phyloP scores from a whole-genome alignment of 2,797 vertebrate genomes.

The Florisuga fusca region DNA sequence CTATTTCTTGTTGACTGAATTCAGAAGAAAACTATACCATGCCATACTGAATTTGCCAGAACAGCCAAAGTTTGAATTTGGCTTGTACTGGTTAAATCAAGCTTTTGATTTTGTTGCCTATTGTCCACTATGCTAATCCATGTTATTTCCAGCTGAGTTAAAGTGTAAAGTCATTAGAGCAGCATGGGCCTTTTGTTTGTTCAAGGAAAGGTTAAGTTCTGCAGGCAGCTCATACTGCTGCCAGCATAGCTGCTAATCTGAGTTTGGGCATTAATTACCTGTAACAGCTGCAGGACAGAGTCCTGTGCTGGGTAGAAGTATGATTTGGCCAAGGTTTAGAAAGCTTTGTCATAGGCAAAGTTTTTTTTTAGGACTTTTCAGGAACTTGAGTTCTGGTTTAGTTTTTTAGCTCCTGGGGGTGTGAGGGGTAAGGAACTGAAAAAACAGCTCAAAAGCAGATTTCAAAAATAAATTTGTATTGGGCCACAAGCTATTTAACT shows the following conservation, averaged over 20 bases:
- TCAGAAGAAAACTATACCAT: background rate
- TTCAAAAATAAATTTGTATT: background rate
- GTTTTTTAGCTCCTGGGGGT: background rate
- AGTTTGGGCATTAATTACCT: constrained; percentile 38
- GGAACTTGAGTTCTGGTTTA: background rate
- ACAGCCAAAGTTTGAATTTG: background rate
- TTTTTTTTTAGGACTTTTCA: background rate
- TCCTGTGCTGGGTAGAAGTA: background rate
- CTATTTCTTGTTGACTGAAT: background rate
- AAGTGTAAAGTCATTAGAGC: constrained; percentile 61
- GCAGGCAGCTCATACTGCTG: constrained; percentile 26
- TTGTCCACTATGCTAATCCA: constrained; percentile 50
- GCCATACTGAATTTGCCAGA: background rate
- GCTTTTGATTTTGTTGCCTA: constrained; percentile 40
- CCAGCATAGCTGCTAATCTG: background rate
- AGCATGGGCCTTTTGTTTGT: constrained; percentile 46
- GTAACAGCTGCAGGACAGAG: background rate
- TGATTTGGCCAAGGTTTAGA: background rate
- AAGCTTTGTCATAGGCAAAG: background rate
- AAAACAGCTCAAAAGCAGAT: background rate
- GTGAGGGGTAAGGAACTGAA: background rate
- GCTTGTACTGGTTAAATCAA: constrained; percentile 31
- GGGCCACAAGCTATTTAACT: background rate
- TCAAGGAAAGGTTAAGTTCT: constrained; percentile 31
- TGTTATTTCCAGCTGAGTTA: constrained; percentile 52